Base-by-base conservation (phyloP, 2,113 vertebrate genomes). In the Aptenodytes patagonicus region DNA sequence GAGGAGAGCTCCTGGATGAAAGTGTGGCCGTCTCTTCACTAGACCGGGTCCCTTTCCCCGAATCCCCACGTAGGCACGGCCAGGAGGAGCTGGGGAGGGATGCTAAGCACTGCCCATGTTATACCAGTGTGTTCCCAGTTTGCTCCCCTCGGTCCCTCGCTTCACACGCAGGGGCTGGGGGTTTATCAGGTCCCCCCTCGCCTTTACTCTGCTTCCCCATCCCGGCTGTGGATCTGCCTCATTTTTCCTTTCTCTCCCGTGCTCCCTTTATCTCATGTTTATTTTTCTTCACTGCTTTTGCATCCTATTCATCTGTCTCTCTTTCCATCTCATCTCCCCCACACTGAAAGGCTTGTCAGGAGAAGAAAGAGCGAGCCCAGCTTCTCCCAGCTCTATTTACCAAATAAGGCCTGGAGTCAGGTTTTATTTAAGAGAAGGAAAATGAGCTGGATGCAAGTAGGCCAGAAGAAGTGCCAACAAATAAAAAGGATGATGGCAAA, bases 341-440 rank as follows among this genome's bases (percentile, higher is more conserved):
- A 17, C 46, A 87, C 92, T 88, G 87, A 96, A 96, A 95, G 91
- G 68, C 79, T 96, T 89, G 87, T 95, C 94, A 96, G 61, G 72
- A 90, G 90, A 91, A 97, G 90, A 94, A 95, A 88, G 90, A 61
- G 51, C 44, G 1, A 87, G 87, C 87, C 82, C 84, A 38, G 79
- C 93, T 89, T 96, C 91, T 82, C 60, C 89, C 90, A 93, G 81
- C 49, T 87, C 92, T 85, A 69, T 95, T 97, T 95, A 90, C 93
- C 79, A 93, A 96, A 87, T 88, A 94, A 94, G 93, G 92, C 93
- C 95, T 46, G 57, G 66, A 95, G 95, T 94, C 96, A 96, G 57
- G 70, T 96, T 97, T 96, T 95, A 91, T 94, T 92, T 81, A 91
- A 95, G 93, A 94, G 87, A 83, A 94, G 68, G 84, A 88, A 92